Base-by-base conservation (phyloP, 2,113 vertebrate genomes). In the Pogona vitticeps region DNA sequence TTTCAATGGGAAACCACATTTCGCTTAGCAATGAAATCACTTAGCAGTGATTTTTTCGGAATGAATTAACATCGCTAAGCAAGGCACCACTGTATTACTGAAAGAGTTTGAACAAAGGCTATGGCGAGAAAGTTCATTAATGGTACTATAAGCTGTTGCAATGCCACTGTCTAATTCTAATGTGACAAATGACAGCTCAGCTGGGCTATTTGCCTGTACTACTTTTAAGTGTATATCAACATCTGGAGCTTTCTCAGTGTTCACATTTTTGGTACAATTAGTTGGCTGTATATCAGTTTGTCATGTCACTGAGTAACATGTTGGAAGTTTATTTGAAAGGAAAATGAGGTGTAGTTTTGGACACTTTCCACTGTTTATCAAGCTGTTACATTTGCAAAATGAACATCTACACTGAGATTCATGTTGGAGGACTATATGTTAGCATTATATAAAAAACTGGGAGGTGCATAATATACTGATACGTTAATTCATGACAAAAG, bases 241-340 rank as follows among this genome's bases (percentile, higher is more conserved):
- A 33, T 18, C n/a, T 77, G 82, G 82, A 14, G 73, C 84, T 81
- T 2, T 67, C 8, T 2, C 73, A 80, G 56, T 58, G 36, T 83
- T 28, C 14, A 83, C 52, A 76, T 6, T 82, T 46, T 58, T 52
- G 31, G 26, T 85, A 87, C 56, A 91, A 63, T 90, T 89, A 89
- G 79, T 5, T n/a, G 88, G 5, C 3, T 61, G 12, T 18, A 61
- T 5, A 28, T 83, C 83, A 89, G 40, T 86, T 90, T 89, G 75
- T 90, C 40, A 40, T 36, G 6, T 72, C 88, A 84, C 28, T 76
- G 91, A 82, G 63, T 8, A 83, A 3, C 13, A 6, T 82, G 80
- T 89, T 88, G 68, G n/a, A 89, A 80, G 91, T 79, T 86, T 83
- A 90, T 78, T 83, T 90, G 79, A 82, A 94, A 88, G 73, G 77